phyloP scores from a whole-genome alignment of 2,113 vertebrate genomes.

The Orycteropus afer region DNA sequence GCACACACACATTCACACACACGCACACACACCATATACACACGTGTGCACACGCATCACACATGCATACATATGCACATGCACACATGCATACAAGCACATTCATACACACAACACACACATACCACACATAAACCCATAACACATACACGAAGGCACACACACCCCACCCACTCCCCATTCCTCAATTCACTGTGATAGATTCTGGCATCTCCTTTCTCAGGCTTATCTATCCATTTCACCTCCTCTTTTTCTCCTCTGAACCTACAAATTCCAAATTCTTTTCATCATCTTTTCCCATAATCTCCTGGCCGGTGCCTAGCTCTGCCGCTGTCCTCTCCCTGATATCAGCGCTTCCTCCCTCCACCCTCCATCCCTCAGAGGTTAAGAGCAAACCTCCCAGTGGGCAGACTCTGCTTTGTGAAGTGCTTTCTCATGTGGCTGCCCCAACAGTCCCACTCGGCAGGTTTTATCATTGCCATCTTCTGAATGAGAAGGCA shows the following conservation, averaged over 20 bases:
- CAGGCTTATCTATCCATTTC: not conserved
- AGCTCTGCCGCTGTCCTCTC: not conserved
- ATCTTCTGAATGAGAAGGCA: too few species aligned
- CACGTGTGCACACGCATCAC: not conserved
- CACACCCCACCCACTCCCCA: not conserved
- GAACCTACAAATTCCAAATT: not conserved
- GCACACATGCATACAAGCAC: not conserved
- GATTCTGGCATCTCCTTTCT: not conserved
- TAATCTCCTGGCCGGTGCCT: not conserved
- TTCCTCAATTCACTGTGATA: not conserved
- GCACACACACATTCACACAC: not conserved
- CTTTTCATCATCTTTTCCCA: not conserved
- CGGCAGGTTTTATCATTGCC: not conserved
- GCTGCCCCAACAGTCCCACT: not conserved
- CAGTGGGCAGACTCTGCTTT: not conserved
- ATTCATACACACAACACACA: not conserved
- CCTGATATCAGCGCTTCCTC: not conserved
- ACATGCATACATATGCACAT: not conserved
- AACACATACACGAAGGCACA: not conserved
- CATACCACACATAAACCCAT: not conserved
- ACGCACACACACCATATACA: not conserved
- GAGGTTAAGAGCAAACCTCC: not conserved
- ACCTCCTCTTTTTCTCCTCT: not conserved
- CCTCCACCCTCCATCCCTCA: not conserved
- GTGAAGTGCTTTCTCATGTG: not conserved